Base-by-base conservation (phyloP, 2,888 invertebrate genomes). In the Athripsodes cinereus region DNA sequence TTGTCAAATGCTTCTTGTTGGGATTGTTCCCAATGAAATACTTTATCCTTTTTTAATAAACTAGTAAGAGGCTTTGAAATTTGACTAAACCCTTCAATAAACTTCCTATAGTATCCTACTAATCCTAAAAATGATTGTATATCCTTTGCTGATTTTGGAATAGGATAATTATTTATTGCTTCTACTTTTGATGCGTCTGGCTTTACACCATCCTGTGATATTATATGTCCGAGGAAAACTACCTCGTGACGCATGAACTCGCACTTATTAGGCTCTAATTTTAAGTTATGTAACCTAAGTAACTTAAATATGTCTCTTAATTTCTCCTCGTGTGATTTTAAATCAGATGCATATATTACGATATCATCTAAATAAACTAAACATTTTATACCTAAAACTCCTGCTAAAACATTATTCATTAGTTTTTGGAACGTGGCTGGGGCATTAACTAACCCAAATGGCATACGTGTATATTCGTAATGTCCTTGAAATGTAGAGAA, bases 391-490 rank as follows among this genome's bases (percentile, higher is more conserved):
- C 68, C 68, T 63, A 67, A 67, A 18, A 71, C 47, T 3, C 70
- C 70, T 22, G 66, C 47, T 10, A 73, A 57, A 0, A 73, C 66
- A 55, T 64, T 67, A 48, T 72, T 68, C 71, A 72, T 72, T 20
- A 69, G 58, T 3, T 71, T 53, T 64, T 72, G 72, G 54, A 74
- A 72, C 0, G 71, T 71, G 1, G 69, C 68, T 0, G 74, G 73
- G 1, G 72, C 71, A 58, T 72, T 72, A 65, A 69, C 69, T 11
- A 75, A 66, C 1, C 70, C 72, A 62, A 73, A 70, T 0, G 70
- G 70, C 67, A 72, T 68, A 18, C 70, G 55, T 5, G 59, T 64
- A 53, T 66, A 73, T 59, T 72, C 68, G 49, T 66, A 71, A 57
- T 71, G 71, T 22, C 69, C 71, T 8, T 59, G 50, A 26, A 65